Percentiles rank a stretch among this genome's conserved stretches.
These are phyloP conservation scores for Eumerus sabulonum DNA, from an alignment of 2,888 invertebrate species.

Conservation along the genomic window DNA sequence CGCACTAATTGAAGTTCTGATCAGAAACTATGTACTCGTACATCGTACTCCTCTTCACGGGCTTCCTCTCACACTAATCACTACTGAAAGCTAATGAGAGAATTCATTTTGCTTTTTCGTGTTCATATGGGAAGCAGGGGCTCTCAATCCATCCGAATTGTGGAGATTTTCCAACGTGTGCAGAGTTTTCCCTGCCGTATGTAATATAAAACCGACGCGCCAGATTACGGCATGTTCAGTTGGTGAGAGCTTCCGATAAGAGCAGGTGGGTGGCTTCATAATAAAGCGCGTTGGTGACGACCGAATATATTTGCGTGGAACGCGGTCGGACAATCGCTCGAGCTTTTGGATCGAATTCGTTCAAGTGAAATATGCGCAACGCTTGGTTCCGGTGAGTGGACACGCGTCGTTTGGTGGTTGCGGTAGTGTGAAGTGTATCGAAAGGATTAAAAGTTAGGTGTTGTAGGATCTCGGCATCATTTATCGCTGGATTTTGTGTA, in stretches of 20 bases:
- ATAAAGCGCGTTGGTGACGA: slow-evolving; percentile 30
- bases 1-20: slow-evolving; percentile 22
- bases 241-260: slow-evolving; percentile 54
- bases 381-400: slow-evolving; percentile 51
- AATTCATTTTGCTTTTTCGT: slow-evolving; percentile 14
- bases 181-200: slow-evolving; percentile 30
- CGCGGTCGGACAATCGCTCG: slow-evolving; percentile 38
- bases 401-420: slow-evolving; percentile 24
- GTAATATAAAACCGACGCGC: slow-evolving; percentile 60
- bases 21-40: slow-evolving; percentile 17
- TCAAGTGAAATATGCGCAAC: slow-evolving; percentile 28
- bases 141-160: slow-evolving; percentile 19
- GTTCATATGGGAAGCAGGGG: not conserved
- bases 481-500: not conserved
- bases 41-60: slow-evolving; percentile 3
- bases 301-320: slow-evolving; percentile 43
- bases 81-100: slow-evolving; percentile 14
- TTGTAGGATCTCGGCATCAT: too few relatives aligned
- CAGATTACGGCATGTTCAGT: slow-evolving; percentile 55
- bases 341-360: slow-evolving; percentile 27
- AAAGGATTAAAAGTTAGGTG: slow-evolving; percentile 27
- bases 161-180: slow-evolving; percentile 34
- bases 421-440: not conserved
- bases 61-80: slow-evolving; percentile 36
- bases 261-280: slow-evolving; percentile 43